Conservation (phyloP, 2,797 vertebrate species). For the Mormyrus hasselquistii region DNA sequence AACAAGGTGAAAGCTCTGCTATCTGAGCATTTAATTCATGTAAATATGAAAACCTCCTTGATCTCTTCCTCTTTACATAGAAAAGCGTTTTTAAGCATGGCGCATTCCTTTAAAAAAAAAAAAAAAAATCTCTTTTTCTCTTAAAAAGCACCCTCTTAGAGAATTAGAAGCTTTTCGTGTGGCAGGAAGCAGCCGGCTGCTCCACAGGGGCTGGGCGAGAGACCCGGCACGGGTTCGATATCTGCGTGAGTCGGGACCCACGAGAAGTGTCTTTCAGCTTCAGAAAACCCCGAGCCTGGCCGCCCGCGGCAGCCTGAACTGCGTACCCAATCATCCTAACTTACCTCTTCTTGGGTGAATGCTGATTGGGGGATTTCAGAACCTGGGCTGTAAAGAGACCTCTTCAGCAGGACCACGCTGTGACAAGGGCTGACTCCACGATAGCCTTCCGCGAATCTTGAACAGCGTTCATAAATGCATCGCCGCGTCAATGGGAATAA, state of each 20-base stretch:
- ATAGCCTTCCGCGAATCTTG: background rate
- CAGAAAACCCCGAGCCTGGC: background rate
- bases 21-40: background rate
- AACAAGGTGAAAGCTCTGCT: background rate
- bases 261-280: constrained; percentile 29
- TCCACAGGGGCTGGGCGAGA: background rate
- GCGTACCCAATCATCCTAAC: constrained; percentile 30
- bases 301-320: constrained; percentile 28
- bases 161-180: background rate
- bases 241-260: background rate
- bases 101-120: background rate
- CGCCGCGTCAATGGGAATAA: background rate
- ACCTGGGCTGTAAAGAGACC: constrained; percentile 38
- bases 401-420: constrained; percentile 31
- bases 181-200: background rate
- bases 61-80: background rate
- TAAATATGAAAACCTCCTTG: background rate
- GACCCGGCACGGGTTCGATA: background rate
- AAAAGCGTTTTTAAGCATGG: background rate
- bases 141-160: background rate
- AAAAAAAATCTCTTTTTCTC: background rate
- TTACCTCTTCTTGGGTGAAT: constrained; percentile 17
- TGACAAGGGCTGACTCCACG: background rate
- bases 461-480: background rate
- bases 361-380: constrained; percentile 20